Evolutionary conservation across 1,140 invertebrate species (phyloP).

Genomic region (Drosophila lacertosa): DNA sequence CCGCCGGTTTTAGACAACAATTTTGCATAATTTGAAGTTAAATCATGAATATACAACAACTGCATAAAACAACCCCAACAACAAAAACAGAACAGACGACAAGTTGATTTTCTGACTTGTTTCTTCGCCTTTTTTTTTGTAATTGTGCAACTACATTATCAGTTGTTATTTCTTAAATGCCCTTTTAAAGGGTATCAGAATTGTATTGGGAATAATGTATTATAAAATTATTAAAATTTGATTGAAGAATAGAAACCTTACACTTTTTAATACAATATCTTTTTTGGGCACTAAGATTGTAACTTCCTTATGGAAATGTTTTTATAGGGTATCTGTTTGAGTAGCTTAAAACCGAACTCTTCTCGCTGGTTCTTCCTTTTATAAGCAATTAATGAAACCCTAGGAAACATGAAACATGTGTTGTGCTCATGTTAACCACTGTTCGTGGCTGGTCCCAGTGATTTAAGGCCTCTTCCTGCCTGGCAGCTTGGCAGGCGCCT

Average conservation of each 20-base stretch:
- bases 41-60: constrained; percentile 57
- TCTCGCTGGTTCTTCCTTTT: neutral
- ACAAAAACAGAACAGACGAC: constrained; percentile 13
- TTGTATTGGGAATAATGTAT: neutral
- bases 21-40: constrained; percentile 79
- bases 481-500: constrained; percentile 1
- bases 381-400: constrained; percentile 30
- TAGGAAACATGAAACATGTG: constrained; percentile 49
- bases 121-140: constrained; percentile 15
- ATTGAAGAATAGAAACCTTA: no score
- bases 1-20: constrained; percentile 77
- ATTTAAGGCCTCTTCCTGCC: constrained; percentile 20
- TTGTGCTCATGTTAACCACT: constrained; percentile 60
- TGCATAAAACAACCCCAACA: constrained; percentile 4
- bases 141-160: neutral
- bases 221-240: no score
- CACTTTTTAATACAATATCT: no score
- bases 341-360: neutral
- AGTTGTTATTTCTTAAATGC: constrained; percentile 5
- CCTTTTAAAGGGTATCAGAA: constrained; percentile 4
- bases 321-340: no score
- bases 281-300: no score
- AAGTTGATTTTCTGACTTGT: constrained; percentile 62
- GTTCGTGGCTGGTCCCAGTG: neutral
- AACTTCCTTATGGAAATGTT: no score